Evolutionary conservation across 2,113 vertebrate species (phyloP).

Genomic region (Oncorhynchus masou): DNA sequence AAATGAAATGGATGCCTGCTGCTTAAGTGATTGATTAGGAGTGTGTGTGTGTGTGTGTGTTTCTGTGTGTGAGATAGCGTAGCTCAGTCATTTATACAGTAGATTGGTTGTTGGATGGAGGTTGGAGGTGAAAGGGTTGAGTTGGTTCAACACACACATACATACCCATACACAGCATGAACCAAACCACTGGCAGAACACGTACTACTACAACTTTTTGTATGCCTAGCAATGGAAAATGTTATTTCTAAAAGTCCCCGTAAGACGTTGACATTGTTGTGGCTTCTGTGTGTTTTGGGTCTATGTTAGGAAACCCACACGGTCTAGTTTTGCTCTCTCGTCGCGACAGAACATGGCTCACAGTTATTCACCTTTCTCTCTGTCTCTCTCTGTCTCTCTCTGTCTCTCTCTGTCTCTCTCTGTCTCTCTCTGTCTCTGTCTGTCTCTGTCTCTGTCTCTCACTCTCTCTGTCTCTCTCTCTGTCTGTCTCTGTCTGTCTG

Average conservation of each 20-base stretch:
- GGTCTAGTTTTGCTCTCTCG: background rate
- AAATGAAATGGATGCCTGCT: slow-evolving; percentile 33
- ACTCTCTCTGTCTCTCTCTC: no score
- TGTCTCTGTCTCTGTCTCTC: background rate
- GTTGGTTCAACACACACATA: background rate
- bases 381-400: background rate
- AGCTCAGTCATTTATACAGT: background rate
- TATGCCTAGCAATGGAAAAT: no score
- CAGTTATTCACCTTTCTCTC: background rate
- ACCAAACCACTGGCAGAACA: slow-evolving; percentile 22
- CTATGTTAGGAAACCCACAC: no score
- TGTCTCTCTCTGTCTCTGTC: no score
- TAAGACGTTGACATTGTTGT: background rate
- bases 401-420: background rate
- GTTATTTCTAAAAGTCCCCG: background rate
- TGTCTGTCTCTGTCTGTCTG: background rate
- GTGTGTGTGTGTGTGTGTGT: slow-evolving; percentile 13
- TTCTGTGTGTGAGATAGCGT: background rate
- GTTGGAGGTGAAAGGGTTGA: background rate
- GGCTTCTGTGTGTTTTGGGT: background rate
- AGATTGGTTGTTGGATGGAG: no score
- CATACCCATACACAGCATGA: background rate
- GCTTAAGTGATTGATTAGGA: slow-evolving; percentile 27
- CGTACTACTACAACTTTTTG: background rate
- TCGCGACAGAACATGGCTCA: no score